phyloP scores from a whole-genome alignment of 2,888 invertebrate genomes.

The Sminthurides aquaticus region DNA sequence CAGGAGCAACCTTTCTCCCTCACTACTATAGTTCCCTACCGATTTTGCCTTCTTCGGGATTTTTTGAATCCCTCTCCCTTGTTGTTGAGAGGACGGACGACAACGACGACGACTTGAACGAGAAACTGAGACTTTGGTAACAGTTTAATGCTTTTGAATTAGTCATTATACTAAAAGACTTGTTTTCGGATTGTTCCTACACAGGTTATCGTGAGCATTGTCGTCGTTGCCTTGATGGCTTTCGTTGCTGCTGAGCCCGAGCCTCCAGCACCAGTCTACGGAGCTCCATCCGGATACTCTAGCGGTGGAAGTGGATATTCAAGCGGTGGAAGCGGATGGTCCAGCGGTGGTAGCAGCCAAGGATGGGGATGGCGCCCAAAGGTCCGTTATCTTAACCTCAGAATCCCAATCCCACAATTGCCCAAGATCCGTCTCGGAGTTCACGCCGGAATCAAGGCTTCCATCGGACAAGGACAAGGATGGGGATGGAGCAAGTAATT shows the following conservation, averaged over 20 bases:
- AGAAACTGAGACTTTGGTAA: neutral
- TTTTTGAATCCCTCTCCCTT: neutral
- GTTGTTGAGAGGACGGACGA: too few species aligned
- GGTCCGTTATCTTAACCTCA: conserved; percentile 38
- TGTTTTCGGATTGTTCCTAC: too few species aligned
- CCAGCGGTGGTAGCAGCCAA: neutral
- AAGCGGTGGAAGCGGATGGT: neutral
- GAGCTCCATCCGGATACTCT: conserved; percentile 7
- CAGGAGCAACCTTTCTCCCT: too few species aligned
- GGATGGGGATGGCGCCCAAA: conserved; percentile 41
- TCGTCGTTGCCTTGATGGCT: conserved; percentile 19
- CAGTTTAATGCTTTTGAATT: too few species aligned
- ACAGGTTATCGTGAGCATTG: conserved; percentile 16
- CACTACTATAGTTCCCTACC: too few species aligned
- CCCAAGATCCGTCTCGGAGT: conserved; percentile 33
- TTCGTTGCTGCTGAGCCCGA: conserved; percentile 5
- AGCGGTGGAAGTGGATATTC: neutral
- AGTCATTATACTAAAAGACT: neutral
- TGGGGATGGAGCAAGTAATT: conserved; percentile 32
- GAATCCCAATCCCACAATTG: conserved; percentile 41
- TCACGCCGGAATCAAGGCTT: conserved; percentile 38
- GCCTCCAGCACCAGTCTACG: conserved; percentile 16
- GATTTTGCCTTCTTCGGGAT: neutral
- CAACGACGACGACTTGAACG: conserved; percentile 2
- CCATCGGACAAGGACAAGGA: conserved; percentile 31